These are phyloP conservation scores for Spodoptera littoralis DNA, from an alignment of 2,888 invertebrate genomes.

Conservation along the genomic window DNA sequence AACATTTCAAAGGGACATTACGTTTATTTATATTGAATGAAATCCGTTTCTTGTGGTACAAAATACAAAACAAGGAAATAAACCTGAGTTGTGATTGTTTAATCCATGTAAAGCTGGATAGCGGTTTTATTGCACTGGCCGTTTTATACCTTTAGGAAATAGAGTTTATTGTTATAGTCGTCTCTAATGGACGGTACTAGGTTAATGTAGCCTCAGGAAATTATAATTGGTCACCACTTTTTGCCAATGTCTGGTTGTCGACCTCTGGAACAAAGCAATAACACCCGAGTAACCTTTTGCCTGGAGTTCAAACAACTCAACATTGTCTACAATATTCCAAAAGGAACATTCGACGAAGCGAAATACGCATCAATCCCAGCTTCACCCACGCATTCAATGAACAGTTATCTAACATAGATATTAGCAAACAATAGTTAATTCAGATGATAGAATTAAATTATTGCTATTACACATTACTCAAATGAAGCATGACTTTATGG, in stretches of 20 bases:
- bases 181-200: slow-evolving; percentile 27
- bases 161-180: slow-evolving; percentile 36
- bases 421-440: slow-evolving; percentile 66
- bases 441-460: slow-evolving; percentile 64
- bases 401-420: slow-evolving; percentile 52
- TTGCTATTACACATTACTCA: slow-evolving; percentile 58
- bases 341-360: slow-evolving; percentile 19
- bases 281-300: slow-evolving; percentile 42
- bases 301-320: slow-evolving; percentile 58
- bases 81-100: slow-evolving; percentile 19
- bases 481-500: slow-evolving; percentile 58
- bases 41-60: slow-evolving; percentile 38
- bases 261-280: slow-evolving; percentile 58
- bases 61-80: slow-evolving; percentile 33
- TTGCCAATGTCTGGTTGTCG: slow-evolving; percentile 44
- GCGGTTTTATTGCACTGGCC: slow-evolving; percentile 28
- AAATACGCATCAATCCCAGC: slow-evolving; percentile 38
- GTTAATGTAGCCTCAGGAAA: slow-evolving; percentile 33
- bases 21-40: slow-evolving; percentile 52
- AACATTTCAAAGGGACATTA: slow-evolving; percentile 66
- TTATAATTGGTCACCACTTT: slow-evolving; percentile 48
- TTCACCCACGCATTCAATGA: slow-evolving; percentile 58
- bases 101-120: slow-evolving; percentile 33
- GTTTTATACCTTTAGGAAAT: slow-evolving; percentile 38
- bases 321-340: slow-evolving; percentile 27